These are phyloP conservation scores for Ivindomyrus marchei DNA, from an alignment of 2,113 vertebrate genomes.

Conservation along the genomic window DNA sequence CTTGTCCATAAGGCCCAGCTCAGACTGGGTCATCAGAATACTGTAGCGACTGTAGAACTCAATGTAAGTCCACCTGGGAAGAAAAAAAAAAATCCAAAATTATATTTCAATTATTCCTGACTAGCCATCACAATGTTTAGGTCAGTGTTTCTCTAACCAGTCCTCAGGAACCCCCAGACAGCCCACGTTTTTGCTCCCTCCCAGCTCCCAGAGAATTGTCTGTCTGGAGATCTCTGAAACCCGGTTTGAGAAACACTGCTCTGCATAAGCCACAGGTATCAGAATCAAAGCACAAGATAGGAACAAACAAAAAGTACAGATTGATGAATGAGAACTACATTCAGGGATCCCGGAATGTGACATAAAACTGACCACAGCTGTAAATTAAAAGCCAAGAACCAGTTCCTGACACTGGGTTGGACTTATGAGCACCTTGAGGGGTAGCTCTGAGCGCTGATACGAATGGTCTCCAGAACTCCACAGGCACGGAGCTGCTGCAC, in stretches of 20 bases:
- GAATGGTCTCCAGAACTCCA: conserved; percentile 90
- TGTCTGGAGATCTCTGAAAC: no score
- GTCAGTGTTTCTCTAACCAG: no score
- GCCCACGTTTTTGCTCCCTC: no score
- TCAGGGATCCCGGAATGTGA: background rate
- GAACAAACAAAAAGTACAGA: background rate
- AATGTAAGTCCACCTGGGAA: conserved; percentile 86
- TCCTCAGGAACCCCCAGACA: no score
- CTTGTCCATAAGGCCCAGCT: conserved; percentile 70
- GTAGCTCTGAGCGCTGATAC: conserved; percentile 92
- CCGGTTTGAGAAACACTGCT: no score
- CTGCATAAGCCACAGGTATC: background rate
- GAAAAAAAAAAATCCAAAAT: conserved; percentile 29
- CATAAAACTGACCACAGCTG: background rate
- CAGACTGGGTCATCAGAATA: conserved; percentile 84
- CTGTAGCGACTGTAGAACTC: conserved; percentile 95
- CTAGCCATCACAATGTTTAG: background rate
- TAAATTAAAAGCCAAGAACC: background rate
- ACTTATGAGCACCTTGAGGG: conserved; percentile 69
- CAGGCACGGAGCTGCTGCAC: conserved; percentile 92
- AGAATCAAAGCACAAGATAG: background rate
- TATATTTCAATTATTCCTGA: background rate
- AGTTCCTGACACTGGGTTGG: background rate
- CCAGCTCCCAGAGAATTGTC: no score
- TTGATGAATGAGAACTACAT: background rate